Evolutionary conservation across 2,888 invertebrate species (phyloP).

Genomic region (Holacanthella duospinosa): DNA sequence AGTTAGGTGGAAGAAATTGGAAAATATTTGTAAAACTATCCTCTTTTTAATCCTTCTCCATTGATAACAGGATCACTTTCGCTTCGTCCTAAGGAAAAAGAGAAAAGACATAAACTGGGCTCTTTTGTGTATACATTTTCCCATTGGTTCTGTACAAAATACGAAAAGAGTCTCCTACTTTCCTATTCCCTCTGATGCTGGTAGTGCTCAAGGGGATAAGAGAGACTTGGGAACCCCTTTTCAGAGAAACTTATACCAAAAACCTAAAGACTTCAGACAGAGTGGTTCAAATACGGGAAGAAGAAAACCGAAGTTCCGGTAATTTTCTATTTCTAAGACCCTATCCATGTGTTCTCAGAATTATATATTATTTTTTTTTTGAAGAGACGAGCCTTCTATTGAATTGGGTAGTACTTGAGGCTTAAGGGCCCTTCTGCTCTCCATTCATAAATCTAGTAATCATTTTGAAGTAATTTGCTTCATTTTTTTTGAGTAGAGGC

Average conservation of each 20-base stretch:
- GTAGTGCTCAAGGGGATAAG: not conserved
- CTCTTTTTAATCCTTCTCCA: too few species aligned
- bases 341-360: not conserved
- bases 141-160: not conserved
- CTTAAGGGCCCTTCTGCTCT: not conserved
- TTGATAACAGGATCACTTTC: not conserved
- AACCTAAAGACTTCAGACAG: not conserved
- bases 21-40: too few species aligned
- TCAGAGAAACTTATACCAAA: not conserved
- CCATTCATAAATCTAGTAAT: slow-evolving; percentile 1
- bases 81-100: not conserved
- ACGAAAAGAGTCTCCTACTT: not conserved
- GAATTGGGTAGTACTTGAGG: slow-evolving; percentile 2
- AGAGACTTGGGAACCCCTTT: not conserved
- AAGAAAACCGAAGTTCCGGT: slow-evolving; percentile 4
- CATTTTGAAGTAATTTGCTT: too few species aligned
- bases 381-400: not conserved
- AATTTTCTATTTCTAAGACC: not conserved
- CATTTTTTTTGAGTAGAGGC: too few species aligned
- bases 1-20: too few species aligned
- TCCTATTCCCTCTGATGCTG: not conserved
- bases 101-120: slow-evolving; percentile 1
- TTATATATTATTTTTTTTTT: not conserved
- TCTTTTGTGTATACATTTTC: not conserved
- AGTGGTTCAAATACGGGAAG: not conserved